phyloP scores from a whole-genome alignment of 2,797 vertebrate species.

The Rhinoraja longicauda region DNA sequence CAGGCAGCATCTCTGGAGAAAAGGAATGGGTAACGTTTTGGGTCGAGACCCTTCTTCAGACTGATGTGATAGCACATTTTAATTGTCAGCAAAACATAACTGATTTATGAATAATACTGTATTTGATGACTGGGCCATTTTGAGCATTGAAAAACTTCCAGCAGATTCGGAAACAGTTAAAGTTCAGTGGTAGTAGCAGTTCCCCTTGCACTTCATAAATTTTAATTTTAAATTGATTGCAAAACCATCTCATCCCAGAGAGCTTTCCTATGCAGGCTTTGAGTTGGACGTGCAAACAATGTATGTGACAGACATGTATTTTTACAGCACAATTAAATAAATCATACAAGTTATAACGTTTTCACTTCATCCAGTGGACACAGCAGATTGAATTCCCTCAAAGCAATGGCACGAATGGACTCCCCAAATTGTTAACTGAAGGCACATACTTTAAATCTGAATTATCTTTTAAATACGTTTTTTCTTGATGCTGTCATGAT shows the following conservation, averaged over 20 bases:
- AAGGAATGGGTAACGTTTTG: too few relatives aligned
- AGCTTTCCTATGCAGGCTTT: neutral
- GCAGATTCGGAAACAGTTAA: neutral
- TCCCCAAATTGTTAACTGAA: neutral
- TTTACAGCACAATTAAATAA: neutral
- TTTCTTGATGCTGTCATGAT: neutral
- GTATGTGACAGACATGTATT: neutral
- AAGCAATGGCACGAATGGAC: neutral
- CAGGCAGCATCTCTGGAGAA: too few relatives aligned
- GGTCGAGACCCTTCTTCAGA: too few relatives aligned
- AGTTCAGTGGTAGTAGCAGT: conserved; percentile 25
- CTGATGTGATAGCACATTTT: neutral
- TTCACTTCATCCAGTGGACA: neutral
- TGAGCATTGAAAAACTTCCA: neutral
- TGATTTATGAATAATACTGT: neutral
- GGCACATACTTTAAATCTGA: neutral
- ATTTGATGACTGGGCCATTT: neutral
- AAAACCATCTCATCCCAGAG: neutral
- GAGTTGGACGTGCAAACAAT: neutral
- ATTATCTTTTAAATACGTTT: neutral
- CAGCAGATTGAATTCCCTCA: neutral
- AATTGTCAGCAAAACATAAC: neutral
- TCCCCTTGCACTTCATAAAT: conserved; percentile 29
- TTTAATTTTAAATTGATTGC: conserved; percentile 8
- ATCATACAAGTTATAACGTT: neutral